Evolutionary conservation across 2,113 vertebrate genomes (phyloP), one percentile per base, ranked within the genome.

Genomic region (Taurulus bubalis): DNA sequence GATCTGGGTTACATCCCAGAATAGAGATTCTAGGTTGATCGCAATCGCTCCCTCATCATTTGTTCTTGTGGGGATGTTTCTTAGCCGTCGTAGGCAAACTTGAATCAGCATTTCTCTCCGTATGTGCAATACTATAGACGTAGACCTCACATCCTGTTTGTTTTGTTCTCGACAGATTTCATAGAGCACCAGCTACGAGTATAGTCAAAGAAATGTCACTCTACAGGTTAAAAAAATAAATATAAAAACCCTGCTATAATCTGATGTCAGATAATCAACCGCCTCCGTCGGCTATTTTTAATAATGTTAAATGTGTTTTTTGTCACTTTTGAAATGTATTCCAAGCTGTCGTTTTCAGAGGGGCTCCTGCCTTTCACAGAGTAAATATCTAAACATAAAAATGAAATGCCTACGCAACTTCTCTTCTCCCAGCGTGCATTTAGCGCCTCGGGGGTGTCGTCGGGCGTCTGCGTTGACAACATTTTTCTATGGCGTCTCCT

Each of bases 81-180:
- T 28, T 76, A 51, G 71, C 77, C 40, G 26, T 80, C 28, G 45
- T 79, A 79, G 75, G 77, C 75, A 85, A 88, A 93, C 90, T 86
- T 94, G 91, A 92, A 91, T 58, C 67, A 81, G 75, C 58, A 15
- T 88, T 83, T 84, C 71, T 80, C 67, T 89, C 73, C 80, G 49
- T 88, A 82, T 81, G 93, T 94, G 92, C 92, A 94, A 92, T 94
- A 92, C 76, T 68, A 79, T 77, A 77, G 77, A 84, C 83, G 16
- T 83, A 75, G 77, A 84, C 89, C 85, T 92, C 75, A 71, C 85
- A 51, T 79, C 40, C 7, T 16, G 15, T 49, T 16, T 51, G 66
- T 58, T 12, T 40, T 55, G 34, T 81, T 64, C 38, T 64, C 28
- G 40, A 49, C 72, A 77, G 47, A 75, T 75, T 75, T 78, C 64